Percentiles rank a stretch among this genome's conserved stretches.
Evolutionary conservation across 1,140 invertebrate species (phyloP).

Genomic region (Rhynchophorus ferrugineus): DNA sequence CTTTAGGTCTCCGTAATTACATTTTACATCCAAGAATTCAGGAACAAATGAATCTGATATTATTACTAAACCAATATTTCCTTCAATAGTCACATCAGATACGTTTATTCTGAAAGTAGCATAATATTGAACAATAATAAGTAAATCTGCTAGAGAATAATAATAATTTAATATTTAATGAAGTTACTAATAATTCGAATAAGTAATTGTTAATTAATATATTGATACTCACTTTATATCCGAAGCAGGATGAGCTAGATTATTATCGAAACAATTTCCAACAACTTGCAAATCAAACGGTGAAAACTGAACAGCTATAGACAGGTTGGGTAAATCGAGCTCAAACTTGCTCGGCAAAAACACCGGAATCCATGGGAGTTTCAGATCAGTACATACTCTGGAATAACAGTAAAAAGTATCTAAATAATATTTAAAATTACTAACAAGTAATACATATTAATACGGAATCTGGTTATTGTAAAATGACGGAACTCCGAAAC

Average conservation of each 20-base stretch:
- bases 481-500: too few species aligned
- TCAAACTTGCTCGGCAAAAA: slow-evolving; percentile 26
- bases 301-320: slow-evolving; percentile 27
- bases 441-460: too few species aligned
- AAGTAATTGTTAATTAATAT: too few species aligned
- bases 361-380: slow-evolving; percentile 30
- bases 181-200: too few species aligned
- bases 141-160: too few species aligned
- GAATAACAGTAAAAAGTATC: slow-evolving; percentile 8
- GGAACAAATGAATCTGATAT: slow-evolving; percentile 32
- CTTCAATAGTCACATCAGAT: slow-evolving; percentile 21
- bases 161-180: too few species aligned
- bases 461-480: too few species aligned
- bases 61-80: slow-evolving; percentile 29
- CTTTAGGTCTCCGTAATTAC: too few species aligned
- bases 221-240: too few species aligned
- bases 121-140: background rate
- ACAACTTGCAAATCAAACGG: slow-evolving; percentile 29
- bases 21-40: slow-evolving; percentile 32
- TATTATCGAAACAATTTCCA: too few species aligned
- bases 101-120: slow-evolving; percentile 18
- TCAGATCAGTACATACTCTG: slow-evolving; percentile 32
- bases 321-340: slow-evolving; percentile 27
- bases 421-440: too few species aligned
- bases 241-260: too few species aligned